Conservation (phyloP, 2,113 vertebrate genomes). For the Alces alces region DNA sequence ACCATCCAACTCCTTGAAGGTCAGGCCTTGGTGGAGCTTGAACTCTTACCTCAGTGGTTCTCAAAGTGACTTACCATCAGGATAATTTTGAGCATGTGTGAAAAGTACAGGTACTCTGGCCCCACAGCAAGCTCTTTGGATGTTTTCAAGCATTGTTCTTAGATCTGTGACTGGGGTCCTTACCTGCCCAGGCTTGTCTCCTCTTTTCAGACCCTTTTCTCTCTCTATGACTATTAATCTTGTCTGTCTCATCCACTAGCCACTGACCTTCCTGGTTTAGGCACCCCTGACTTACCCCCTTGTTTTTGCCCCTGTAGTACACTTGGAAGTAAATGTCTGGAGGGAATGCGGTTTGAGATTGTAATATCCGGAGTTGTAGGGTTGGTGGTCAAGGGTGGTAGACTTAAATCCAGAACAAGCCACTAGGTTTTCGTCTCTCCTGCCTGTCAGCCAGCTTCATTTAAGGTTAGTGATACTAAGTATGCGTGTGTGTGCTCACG, state of each 20-base stretch:
- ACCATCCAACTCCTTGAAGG: not conserved
- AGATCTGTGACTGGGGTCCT: not conserved
- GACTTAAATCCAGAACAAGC: not conserved
- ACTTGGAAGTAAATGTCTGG: not conserved
- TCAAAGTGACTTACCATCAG: not conserved
- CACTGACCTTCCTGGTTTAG: not conserved
- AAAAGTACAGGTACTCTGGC: not conserved
- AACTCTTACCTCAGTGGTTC: not conserved
- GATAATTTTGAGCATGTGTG: not conserved
- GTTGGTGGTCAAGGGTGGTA: not conserved
- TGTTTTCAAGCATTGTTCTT: not conserved
- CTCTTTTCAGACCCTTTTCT: not conserved
- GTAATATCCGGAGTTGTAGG: not conserved
- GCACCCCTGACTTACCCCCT: not conserved
- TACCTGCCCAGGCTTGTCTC: not conserved
- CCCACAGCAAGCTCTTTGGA: not conserved
- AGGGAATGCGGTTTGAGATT: not conserved
- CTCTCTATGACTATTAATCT: not conserved
- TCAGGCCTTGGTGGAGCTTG: not conserved
- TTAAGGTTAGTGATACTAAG: not conserved
- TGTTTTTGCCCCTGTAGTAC: not conserved
- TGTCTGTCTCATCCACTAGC: not conserved
- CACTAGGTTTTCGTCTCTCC: not conserved
- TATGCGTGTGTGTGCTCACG: not conserved
- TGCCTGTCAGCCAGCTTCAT: not conserved